These are phyloP conservation scores for Mus spicilegus DNA, from an alignment of 2,113 vertebrate species.

Conservation along the genomic window DNA sequence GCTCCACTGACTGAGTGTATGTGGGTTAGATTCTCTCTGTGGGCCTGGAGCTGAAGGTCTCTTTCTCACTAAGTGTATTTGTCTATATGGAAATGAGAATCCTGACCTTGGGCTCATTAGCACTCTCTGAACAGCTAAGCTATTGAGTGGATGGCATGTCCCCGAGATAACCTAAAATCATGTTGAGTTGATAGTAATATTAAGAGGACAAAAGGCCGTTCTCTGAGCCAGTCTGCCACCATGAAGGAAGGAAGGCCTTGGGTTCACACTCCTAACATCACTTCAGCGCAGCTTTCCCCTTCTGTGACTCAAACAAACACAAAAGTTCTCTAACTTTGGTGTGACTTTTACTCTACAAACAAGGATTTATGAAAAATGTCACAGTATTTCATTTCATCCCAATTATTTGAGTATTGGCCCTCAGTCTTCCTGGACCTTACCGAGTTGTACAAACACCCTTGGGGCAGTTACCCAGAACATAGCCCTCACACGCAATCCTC, in stretches of 20 bases:
- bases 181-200: not conserved
- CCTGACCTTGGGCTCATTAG: constrained; percentile 62
- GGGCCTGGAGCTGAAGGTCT: constrained; percentile 34
- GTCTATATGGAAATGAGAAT: constrained; percentile 59
- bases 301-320: not conserved
- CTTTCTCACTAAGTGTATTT: constrained; percentile 38
- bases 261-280: not conserved
- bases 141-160: not conserved
- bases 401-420: not conserved
- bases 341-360: constrained; percentile 25
- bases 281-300: not conserved
- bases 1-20: not conserved
- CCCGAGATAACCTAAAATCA: constrained; percentile 45
- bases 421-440: not conserved
- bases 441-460: not conserved
- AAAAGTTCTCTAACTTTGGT: too few species aligned
- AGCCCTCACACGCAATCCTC: not conserved
- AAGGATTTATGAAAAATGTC: constrained; percentile 15
- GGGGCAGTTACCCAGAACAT: not conserved
- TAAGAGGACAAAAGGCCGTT: not conserved
- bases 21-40: constrained; percentile 18
- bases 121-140: constrained; percentile 51
- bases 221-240: not conserved
- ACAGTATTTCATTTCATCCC: constrained; percentile 33
- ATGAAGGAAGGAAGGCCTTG: not conserved